A percentile compares a stretch with the other conserved stretches of the same genome.
phyloP scores from a whole-genome alignment of 2,113 vertebrate species.

The Delphinus delphis region DNA sequence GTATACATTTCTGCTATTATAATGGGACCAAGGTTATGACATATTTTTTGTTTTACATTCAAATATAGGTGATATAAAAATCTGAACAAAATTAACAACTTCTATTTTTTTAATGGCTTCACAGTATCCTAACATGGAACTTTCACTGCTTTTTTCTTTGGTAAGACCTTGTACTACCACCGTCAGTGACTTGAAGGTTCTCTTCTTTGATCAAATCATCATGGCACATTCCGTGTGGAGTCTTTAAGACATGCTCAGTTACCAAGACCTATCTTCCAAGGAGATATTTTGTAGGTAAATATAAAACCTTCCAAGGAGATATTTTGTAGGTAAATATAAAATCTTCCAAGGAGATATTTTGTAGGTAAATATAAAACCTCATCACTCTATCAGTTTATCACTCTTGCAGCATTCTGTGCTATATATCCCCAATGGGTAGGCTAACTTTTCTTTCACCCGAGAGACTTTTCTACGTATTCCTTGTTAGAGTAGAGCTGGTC shows the following conservation, averaged over 20 bases:
- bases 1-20: not conserved
- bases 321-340: not conserved
- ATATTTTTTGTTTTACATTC: not conserved
- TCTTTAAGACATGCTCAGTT: not conserved
- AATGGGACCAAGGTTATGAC: not conserved
- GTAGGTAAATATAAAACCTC: not conserved
- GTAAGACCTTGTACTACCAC: not conserved
- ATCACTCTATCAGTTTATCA: not conserved
- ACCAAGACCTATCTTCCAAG: not conserved
- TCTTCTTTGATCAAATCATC: not conserved
- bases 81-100: not conserved
- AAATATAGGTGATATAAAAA: not conserved
- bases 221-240: not conserved
- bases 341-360: not conserved
- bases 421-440: fast-evolving
- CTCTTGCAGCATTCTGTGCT: not conserved
- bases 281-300: not conserved
- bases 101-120: not conserved
- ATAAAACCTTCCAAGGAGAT: not conserved
- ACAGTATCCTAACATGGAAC: not conserved
- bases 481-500: not conserved
- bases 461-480: not conserved
- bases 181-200: not conserved
- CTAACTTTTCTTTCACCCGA: not conserved
- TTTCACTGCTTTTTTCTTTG: not conserved